These are phyloP conservation scores for Paramormyrops hopkinsi DNA, from an alignment of 2,797 vertebrate species.

Conservation along the genomic window DNA sequence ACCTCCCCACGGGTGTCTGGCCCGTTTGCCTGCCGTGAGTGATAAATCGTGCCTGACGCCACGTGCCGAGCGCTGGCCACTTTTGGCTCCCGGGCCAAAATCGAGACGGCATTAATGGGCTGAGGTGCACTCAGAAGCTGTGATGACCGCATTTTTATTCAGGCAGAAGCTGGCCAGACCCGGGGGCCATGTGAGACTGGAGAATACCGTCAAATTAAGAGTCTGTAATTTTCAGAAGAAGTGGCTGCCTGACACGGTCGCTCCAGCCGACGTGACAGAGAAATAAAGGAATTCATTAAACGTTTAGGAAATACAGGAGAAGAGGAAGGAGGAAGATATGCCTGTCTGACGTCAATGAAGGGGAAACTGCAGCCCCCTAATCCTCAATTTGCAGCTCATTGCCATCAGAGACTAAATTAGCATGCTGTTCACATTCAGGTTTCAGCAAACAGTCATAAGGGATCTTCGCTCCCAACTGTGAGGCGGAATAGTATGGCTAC, in stretches of 20 bases:
- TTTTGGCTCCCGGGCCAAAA: neutral
- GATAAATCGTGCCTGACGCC: neutral
- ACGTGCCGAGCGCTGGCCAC: neutral
- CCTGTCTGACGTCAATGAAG: neutral
- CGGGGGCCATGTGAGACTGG: neutral
- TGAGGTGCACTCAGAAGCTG: neutral
- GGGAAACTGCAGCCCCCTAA: neutral
- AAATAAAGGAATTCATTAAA: conserved; percentile 14
- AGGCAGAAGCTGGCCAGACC: neutral
- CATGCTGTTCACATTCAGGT: neutral
- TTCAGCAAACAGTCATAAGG: neutral
- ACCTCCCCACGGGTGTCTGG: neutral
- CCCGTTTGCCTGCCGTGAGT: neutral
- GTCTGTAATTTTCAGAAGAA: neutral
- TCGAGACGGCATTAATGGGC: neutral
- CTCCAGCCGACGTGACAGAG: neutral
- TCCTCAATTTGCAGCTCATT: neutral
- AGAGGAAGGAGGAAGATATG: neutral
- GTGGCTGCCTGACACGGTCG: neutral
- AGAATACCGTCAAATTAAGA: conserved; percentile 7
- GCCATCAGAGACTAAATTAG: conserved; percentile 3
- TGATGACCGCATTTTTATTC: conserved; percentile 9
- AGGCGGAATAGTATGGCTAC: neutral
- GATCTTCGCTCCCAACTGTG: neutral
- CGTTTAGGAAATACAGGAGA: neutral